Percentiles rank a stretch among this genome's conserved stretches.
Evolutionary conservation across 1,140 invertebrate genomes (phyloP).

Genomic region (Trachymyrmex cornetzi): DNA sequence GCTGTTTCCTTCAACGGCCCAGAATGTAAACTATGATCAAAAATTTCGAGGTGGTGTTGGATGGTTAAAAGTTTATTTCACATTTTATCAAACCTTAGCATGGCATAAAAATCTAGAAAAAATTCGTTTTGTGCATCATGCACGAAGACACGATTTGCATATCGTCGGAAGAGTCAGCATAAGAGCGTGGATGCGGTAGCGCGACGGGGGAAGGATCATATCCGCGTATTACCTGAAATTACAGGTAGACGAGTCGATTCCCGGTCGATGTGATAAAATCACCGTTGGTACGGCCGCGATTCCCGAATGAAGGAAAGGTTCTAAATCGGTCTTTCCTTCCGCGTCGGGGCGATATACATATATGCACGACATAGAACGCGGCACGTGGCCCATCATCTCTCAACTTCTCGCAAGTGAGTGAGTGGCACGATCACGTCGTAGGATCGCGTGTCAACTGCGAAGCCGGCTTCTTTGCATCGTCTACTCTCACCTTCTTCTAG

Average conservation of each 20-base stretch:
- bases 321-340: slow-evolving; percentile 48
- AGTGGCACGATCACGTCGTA: slow-evolving; percentile 38
- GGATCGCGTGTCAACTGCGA: slow-evolving; percentile 61
- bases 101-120: background rate
- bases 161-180: slow-evolving; percentile 45
- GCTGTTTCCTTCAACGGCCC: too few relatives aligned
- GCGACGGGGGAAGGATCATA: background rate
- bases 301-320: slow-evolving; percentile 8
- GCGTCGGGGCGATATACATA: slow-evolving; percentile 5
- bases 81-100: background rate
- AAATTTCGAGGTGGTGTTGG: too few relatives aligned
- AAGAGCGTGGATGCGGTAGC: slow-evolving; percentile 14
- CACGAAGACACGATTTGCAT: slow-evolving; percentile 51
- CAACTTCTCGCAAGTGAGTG: slow-evolving; percentile 15
- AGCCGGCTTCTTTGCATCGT: slow-evolving; percentile 56
- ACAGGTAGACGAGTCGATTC: slow-evolving; percentile 43
- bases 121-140: slow-evolving; percentile 22
- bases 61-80: slow-evolving; percentile 5
- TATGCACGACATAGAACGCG: slow-evolving; percentile 26
- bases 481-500: slow-evolving; percentile 45
- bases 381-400: slow-evolving; percentile 44
- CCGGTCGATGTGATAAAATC: slow-evolving; percentile 56
- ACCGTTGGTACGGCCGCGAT: slow-evolving; percentile 26
- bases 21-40: too few relatives aligned
- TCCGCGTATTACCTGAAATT: slow-evolving; percentile 48